Base-by-base conservation (phyloP, 2,888 invertebrate species). In the Steinernema scapterisci region DNA sequence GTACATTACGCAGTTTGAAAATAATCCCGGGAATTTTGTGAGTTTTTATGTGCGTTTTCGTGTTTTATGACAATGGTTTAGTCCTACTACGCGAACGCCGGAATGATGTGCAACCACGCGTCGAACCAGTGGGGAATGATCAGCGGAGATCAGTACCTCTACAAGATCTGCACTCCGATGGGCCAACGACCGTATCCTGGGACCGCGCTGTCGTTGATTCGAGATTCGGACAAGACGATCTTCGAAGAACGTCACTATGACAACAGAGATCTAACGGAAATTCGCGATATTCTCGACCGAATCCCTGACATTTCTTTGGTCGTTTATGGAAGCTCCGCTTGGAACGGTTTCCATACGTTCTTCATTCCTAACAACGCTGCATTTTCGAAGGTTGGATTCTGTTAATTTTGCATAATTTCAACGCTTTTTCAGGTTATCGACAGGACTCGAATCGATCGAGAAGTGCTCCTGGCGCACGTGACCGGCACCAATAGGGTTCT, bases 331-430 rank as follows among this genome's bases (percentile, higher is more conserved):
- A 75, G 76, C 23, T 80, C 80, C 5, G 80, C 80, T 0, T 85
- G 84, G 84, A 83, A 85, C 72, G 87, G 86, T 21, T 88, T 86
- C 77, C 87, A 87, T 77, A 88, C 88, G 0, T 88, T 87, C 78
- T 88, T 88, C 77, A 79, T 88, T 63, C 88, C 88, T 1, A 86
- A 78, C 73, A 86, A 88, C 77, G 77, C 81, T 6, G 88, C 88
- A 5, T 88, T 88, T 76, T 82, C 84, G 0, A 85, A 86, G 73
- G 85, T 79, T 11, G n/a, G 46, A 5, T 3, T 3, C 5, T 45
- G 63, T 48, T 31, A 5, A 31, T 23, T 16, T 6, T 45, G 13
- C 6, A 5, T 71, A 11, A 13, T 43, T n/a, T 11, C 7, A n/a
- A 6, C 0, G 11, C 63, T 48, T 2, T 56, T 75, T 21, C 70